Conservation (phyloP, 2,113 vertebrate species). For the Gnathonemus echidnorhynchus region DNA sequence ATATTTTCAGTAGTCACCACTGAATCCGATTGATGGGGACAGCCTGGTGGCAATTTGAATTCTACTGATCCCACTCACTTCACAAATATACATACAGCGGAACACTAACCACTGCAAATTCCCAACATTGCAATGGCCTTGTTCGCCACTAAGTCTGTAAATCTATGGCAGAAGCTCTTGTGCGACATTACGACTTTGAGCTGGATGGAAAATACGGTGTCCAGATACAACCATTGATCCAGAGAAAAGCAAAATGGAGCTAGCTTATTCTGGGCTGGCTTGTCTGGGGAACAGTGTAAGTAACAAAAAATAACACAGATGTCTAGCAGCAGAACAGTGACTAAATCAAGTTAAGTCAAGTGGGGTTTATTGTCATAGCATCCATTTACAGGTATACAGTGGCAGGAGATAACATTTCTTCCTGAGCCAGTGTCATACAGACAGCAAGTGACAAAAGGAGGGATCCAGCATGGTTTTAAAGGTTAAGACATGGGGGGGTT, state of each 20-base stretch:
- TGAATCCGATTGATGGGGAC: background rate
- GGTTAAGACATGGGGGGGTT: background rate
- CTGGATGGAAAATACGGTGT: background rate
- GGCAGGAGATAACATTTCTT: background rate
- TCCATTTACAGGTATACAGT: background rate
- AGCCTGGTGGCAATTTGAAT: background rate
- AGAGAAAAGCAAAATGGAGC: background rate
- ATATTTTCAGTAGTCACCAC: background rate
- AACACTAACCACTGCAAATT: background rate
- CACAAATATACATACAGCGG: background rate
- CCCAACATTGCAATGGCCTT: background rate
- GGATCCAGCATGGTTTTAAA: background rate
- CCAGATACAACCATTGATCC: background rate
- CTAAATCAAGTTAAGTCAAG: background rate
- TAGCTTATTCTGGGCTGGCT: background rate
- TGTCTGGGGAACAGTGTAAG: background rate
- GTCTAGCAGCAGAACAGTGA: background rate
- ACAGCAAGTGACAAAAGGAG: background rate
- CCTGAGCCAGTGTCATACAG: background rate
- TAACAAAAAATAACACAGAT: background rate
- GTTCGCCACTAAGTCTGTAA: background rate
- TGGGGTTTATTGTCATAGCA: background rate
- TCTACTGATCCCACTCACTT: background rate
- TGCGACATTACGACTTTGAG: background rate
- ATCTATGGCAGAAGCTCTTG: background rate